These are phyloP conservation scores for Choloepus hoffmanni DNA, from an alignment of 2,113 vertebrate species.

Conservation along the genomic window DNA sequence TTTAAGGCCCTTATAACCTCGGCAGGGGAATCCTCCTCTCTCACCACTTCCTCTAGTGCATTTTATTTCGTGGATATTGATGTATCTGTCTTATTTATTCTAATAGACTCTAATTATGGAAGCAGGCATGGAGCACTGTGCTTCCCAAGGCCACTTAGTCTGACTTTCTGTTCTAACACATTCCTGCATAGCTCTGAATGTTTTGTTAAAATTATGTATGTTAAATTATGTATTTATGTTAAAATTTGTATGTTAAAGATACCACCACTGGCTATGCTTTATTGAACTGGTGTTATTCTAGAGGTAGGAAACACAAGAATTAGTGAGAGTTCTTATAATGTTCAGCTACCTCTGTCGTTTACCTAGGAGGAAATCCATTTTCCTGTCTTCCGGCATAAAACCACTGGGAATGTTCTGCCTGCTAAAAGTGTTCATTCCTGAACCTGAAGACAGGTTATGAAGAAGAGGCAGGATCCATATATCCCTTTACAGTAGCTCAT, in stretches of 20 bases:
- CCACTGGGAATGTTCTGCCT: neutral
- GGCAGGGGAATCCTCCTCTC: constrained; percentile 3
- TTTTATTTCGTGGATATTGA: constrained; percentile 42
- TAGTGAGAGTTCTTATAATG: neutral
- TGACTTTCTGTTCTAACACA: neutral
- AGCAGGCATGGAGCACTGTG: neutral
- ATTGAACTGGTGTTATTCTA: neutral
- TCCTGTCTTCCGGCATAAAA: neutral
- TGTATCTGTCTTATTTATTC: constrained; percentile 47
- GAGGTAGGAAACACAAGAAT: neutral
- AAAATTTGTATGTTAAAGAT: neutral
- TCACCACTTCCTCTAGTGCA: neutral
- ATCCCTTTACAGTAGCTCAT: neutral
- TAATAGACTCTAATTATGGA: neutral
- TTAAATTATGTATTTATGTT: too few species aligned
- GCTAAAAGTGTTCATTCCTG: neutral
- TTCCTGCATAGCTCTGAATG: neutral
- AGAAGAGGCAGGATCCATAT: neutral
- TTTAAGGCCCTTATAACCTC: neutral
- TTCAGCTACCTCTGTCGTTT: neutral
- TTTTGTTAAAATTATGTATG: constrained; percentile 33
- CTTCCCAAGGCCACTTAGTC: neutral
- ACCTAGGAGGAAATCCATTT: neutral
- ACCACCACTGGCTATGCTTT: neutral
- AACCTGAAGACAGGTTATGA: neutral